These are phyloP conservation scores for Cataglyphis cursor DNA, from an alignment of 2,888 invertebrate genomes.

Conservation along the genomic window DNA sequence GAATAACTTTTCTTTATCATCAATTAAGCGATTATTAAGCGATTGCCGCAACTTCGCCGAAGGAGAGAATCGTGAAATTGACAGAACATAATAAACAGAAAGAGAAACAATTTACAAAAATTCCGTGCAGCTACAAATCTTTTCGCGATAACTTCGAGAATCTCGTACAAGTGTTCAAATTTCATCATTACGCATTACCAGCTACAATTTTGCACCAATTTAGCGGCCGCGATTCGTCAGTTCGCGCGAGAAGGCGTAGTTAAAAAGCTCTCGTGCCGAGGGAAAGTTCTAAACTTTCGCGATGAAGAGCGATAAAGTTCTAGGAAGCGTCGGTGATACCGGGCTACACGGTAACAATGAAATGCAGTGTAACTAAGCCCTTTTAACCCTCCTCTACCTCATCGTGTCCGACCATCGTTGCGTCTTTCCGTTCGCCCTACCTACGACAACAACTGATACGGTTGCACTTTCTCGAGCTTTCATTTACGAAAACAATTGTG, in stretches of 20 bases:
- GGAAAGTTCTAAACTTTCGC: conserved; percentile 68
- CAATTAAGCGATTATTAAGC: no score
- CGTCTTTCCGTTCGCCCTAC: conserved; percentile 33
- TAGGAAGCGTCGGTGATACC: conserved; percentile 58
- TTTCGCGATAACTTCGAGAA: not conserved
- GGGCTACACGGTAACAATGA: conserved; percentile 70
- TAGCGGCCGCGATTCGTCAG: conserved; percentile 48
- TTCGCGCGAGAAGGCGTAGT: conserved; percentile 41
- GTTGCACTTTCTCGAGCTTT: conserved; percentile 72
- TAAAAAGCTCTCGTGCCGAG: conserved; percentile 66
- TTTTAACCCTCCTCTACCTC: conserved; percentile 48
- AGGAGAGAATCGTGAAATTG: no score
- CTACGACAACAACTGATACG: conserved; percentile 34
- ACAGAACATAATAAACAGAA: not conserved
- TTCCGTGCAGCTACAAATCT: not conserved
- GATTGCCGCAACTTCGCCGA: no score
- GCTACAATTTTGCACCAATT: conserved; percentile 40
- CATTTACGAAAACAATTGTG: conserved; percentile 79
- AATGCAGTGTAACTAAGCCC: conserved; percentile 74
- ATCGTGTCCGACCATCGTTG: conserved; percentile 53
- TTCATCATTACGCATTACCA: conserved; percentile 27
- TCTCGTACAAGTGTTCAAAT: conserved; percentile 23
- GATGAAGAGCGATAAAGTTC: conserved; percentile 57
- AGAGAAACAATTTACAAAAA: not conserved
- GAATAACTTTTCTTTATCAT: no score